A percentile compares a stretch with the other conserved stretches of the same genome.
Conservation (phyloP, 2,113 vertebrate species). For the Rhinopomastus cyanomelas region DNA sequence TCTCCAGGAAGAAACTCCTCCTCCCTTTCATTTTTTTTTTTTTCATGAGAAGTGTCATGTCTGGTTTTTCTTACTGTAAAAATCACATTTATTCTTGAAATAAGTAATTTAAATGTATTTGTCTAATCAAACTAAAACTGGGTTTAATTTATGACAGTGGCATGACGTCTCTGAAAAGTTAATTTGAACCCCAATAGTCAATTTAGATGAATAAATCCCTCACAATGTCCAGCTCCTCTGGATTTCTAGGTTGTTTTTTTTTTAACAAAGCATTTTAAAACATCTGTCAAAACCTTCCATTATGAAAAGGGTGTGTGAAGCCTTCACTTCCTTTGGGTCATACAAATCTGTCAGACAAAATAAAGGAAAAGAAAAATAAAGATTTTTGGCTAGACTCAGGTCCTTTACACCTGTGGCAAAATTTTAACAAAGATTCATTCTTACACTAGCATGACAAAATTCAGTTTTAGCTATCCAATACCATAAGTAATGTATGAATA, state of each 20-base stretch:
- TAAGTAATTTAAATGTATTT: neutral
- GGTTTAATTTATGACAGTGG: neutral
- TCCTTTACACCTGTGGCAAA: neutral
- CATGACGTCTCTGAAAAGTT: constrained; percentile 5
- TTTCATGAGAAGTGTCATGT: neutral
- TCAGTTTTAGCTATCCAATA: neutral
- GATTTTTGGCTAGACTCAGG: neutral
- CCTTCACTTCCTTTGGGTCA: neutral
- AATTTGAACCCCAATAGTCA: neutral
- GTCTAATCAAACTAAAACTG: neutral
- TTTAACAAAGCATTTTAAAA: neutral
- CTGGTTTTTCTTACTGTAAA: neutral
- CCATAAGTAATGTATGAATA: neutral
- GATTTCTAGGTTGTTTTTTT: neutral
- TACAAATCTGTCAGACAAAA: neutral
- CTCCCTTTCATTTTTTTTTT: neutral
- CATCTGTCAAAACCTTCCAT: neutral
- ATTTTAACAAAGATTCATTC: neutral
- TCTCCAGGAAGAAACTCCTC: neutral
- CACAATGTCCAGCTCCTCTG: neutral
- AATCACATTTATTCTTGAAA: neutral
- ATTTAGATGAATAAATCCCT: neutral
- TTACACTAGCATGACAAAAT: neutral
- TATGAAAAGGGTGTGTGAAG: neutral
- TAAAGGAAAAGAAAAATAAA: neutral